Conservation (phyloP, 2,797 vertebrate genomes). For the Tenualosa thibaudeaui region DNA sequence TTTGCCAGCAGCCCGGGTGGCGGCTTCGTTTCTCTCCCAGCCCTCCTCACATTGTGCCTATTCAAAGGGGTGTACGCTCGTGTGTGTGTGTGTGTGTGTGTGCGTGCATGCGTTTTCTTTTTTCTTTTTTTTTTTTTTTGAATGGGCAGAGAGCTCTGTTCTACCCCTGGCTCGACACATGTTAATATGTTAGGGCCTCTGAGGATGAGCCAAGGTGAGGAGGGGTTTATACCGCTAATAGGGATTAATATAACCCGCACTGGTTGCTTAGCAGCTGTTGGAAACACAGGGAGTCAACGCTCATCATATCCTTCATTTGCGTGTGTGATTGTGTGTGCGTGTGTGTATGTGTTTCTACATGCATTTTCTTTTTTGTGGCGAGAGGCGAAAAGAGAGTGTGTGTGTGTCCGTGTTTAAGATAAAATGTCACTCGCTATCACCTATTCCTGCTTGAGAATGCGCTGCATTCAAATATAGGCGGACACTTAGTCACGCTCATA, state of each 20-base stretch:
- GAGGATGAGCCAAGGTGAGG: slow-evolving; percentile 48
- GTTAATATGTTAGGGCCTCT: slow-evolving; percentile 44
- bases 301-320: slow-evolving; percentile 3
- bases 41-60: slow-evolving; percentile 50
- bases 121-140: slow-evolving; percentile 29
- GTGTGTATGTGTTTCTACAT: not conserved
- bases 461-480: not conserved
- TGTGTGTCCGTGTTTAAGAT: not conserved
- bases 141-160: slow-evolving; percentile 9
- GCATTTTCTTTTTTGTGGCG: no score
- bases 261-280: slow-evolving; percentile 30
- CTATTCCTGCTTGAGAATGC: not conserved
- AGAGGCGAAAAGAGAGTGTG: not conserved
- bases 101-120: not conserved
- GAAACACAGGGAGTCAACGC: not conserved
- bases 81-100: slow-evolving; percentile 33
- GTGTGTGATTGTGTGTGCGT: not conserved
- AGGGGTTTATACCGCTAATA: slow-evolving; percentile 55
- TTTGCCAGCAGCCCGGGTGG: slow-evolving; percentile 46
- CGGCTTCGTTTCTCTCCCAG: not conserved
- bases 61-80: slow-evolving; percentile 53
- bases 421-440: not conserved
- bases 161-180: slow-evolving; percentile 35
- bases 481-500: not conserved
- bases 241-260: slow-evolving; percentile 48